Percentiles rank a stretch among this genome's conserved stretches.
These are phyloP conservation scores for Austrolebias charrua DNA, from an alignment of 2,797 vertebrate genomes.

Conservation along the genomic window DNA sequence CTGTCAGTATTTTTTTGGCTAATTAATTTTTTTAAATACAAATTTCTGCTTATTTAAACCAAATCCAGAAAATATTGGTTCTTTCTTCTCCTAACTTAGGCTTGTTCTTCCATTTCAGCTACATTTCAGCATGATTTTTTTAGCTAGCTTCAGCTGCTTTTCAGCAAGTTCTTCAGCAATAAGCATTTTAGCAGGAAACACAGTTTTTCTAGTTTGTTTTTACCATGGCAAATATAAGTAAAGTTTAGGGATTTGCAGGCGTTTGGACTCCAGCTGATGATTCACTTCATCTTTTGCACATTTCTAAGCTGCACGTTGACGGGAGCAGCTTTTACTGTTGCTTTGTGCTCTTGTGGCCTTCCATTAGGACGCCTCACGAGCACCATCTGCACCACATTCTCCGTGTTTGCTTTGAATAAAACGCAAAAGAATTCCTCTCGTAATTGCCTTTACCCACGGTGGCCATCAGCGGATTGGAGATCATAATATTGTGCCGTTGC, in stretches of 20 bases:
- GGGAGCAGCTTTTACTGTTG: too few species aligned
- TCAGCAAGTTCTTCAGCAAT: too few species aligned
- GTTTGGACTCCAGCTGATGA: constrained; percentile 34
- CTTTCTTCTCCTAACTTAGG: too few species aligned
- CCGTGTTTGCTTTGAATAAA: constrained; percentile 22
- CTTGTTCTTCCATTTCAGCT: too few species aligned
- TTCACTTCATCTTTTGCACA: constrained; percentile 3
- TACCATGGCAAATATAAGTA: constrained; percentile 33
- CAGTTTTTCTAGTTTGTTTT: constrained; percentile 21
- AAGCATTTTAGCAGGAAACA: too few species aligned
- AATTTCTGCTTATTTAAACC: too few species aligned
- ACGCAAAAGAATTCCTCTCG: constrained; percentile 13
- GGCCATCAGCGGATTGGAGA: constrained; percentile 14
- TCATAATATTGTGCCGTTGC: constrained; percentile 24
- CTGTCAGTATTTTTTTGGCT: too few species aligned
- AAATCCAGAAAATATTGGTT: too few species aligned
- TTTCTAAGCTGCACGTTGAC: too few species aligned
- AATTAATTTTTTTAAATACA: too few species aligned
- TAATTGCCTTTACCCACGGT: constrained; percentile 17
- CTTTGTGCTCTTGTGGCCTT: constrained; percentile 4
- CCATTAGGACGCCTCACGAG: constrained; percentile 12
- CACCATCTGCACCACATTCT: constrained; percentile 21
- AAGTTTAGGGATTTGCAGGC: constrained; percentile 35
- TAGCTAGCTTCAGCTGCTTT: too few species aligned
- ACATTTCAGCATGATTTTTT: too few species aligned